Base-by-base conservation (phyloP, 2,113 vertebrate species). In the Cynoglossus semilaevis region DNA sequence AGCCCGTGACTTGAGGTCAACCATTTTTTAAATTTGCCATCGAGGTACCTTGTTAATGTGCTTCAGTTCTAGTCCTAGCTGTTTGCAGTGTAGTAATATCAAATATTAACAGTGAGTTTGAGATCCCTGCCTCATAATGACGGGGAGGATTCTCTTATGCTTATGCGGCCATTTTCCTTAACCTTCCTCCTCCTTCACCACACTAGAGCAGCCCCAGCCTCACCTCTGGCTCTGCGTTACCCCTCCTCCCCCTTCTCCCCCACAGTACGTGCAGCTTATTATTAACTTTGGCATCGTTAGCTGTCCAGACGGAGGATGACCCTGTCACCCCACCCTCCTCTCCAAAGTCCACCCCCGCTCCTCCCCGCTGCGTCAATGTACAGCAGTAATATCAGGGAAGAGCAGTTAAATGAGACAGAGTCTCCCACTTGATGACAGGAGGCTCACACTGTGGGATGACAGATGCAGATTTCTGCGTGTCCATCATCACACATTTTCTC, bases 241-340 rank as follows among this genome's bases (percentile, higher is more conserved):
- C 77, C 59, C 64, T 58, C 38, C 63, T 48, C 16, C 61, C 73
- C 72, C n/a, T n/a, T n/a, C 41, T 5, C 19, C 62, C 73, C 72
- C 37, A 5, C 60, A 64, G 58, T 71, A 73, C 37, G 43, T 81
- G 79, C 79, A 79, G 67, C 22, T 52, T 54, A 74, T 78, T 79
- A 79, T 85, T 85, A 84, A 84, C 77, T 76, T 80, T 76, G 82
- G 83, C 77, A 61, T 81, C 71, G 43, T 46, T 44, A 9, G 38
- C 35, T 12, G 8, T 41, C 18, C 63, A 35, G 59, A 63, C 45
- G 17, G 15, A 64, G 57, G 67, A 75, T 67, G 80, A 29, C 22
- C 22, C 6, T 2, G 22, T 6, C 22, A 29, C 22, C 22, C 2
- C 22, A 29, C 50, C 55, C 57, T 51, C 67, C 10, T 13, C 40